phyloP scores from a whole-genome alignment of 2,113 vertebrate genomes.

The Halichoerus grypus region DNA sequence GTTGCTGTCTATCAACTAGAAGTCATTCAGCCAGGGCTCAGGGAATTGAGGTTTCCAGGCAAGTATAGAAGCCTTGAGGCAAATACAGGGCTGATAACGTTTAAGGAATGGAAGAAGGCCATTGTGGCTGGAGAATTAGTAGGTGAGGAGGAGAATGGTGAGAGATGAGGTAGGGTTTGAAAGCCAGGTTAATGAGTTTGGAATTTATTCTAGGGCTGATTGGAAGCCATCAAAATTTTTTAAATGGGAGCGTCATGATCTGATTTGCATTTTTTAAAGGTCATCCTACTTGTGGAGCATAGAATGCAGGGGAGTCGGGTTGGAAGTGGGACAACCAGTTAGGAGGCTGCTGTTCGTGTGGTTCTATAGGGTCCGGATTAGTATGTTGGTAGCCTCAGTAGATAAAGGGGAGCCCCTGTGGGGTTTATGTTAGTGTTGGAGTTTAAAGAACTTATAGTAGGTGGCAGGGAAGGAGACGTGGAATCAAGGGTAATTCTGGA shows the following conservation, averaged over 20 bases:
- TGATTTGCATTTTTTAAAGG: neutral
- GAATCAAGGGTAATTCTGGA: neutral
- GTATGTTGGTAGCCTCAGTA: too few relatives aligned
- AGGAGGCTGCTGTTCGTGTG: neutral
- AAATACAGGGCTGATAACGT: neutral
- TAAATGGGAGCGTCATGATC: neutral
- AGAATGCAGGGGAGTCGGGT: neutral
- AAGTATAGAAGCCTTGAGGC: neutral
- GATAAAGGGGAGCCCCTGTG: neutral
- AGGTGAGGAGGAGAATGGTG: neutral
- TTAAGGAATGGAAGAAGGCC: neutral
- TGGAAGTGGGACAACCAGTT: neutral
- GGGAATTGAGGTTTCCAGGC: neutral
- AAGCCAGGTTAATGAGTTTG: neutral
- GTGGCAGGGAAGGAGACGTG: neutral
- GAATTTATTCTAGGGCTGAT: neutral
- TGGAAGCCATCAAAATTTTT: neutral
- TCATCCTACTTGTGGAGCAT: neutral
- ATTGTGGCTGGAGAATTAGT: neutral
- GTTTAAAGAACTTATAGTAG: conserved; percentile 7
- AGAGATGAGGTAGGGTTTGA: neutral
- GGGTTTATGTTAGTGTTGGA: neutral
- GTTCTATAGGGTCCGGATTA: neutral
- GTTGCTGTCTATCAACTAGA: neutral
- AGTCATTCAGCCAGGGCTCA: neutral